Base-by-base conservation (phyloP, 1,140 invertebrate genomes). In the Pseudomyrmex concolor region DNA sequence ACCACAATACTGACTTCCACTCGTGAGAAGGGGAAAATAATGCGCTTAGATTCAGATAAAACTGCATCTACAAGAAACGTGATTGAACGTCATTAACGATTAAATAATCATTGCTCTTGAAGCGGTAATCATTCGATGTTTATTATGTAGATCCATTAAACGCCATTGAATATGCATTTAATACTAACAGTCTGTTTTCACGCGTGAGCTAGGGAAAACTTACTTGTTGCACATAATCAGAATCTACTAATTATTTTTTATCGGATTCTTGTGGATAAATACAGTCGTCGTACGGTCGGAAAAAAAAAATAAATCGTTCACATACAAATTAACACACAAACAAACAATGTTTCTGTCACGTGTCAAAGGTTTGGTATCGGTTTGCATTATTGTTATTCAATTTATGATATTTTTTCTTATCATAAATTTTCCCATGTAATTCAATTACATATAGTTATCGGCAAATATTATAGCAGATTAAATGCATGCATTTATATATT, bases 41-140 rank as follows among this genome's bases (percentile, higher is more conserved):
- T 70, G 51, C 19, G 12, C 25, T 59, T 70, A 78, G 12, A 78
- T 68, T 15, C 17, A 67, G 25, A 77, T 67, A 77, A 66, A 57
- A 68, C 55, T 57, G 10, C 15, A 12, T 9, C 12, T 57, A 22
- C 5, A 48, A 4, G 10, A 48, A 10, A 9, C 51, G 48, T 68
- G 54, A 78, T 59, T 48, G 19, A 48, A 68, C n/a, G 10, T 70
- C 19, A 43, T 68, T 57, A 70, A 78, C 19, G 34, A 78, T 78
- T 57, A 78, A 48, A 48, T 78, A 57, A 67, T 76, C 10, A 54
- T 66, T 76, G 51, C 8, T 76, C 3, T 66, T 54, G 7, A 63
- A 43, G 15, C 25, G 19, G 45, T 54, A 66, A 76, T 50, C 22
- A 10, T 66, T 54, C 3, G 13, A 1, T n/a, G n/a, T 2, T 34